Evolutionary conservation across 2,113 vertebrate species (phyloP).

Genomic region (Brachionichthys hirsutus): DNA sequence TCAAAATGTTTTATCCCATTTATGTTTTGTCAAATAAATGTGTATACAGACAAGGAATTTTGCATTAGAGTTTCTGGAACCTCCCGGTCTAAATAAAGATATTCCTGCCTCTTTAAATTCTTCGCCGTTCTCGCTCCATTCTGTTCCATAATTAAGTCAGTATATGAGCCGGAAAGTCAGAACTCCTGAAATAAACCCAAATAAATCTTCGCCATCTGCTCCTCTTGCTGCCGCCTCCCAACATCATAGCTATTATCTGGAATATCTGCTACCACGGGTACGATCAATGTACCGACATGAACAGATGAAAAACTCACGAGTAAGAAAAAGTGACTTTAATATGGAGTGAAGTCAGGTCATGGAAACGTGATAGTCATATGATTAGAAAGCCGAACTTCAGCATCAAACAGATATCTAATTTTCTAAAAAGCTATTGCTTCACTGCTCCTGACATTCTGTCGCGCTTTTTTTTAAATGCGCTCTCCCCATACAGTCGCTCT

Average conservation of each 20-base stretch:
- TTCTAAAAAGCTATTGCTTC: too few relatives aligned
- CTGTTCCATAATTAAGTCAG: slow-evolving; percentile 70
- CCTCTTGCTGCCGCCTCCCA: slow-evolving; percentile 22
- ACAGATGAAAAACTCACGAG: neutral
- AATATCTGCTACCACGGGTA: neutral
- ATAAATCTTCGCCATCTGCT: slow-evolving; percentile 72
- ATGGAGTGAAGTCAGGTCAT: too few relatives aligned
- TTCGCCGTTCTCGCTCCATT: slow-evolving; percentile 57
- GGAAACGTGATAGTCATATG: too few relatives aligned
- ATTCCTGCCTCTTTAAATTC: slow-evolving; percentile 57
- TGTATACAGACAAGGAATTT: slow-evolving; percentile 20
- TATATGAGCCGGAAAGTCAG: slow-evolving; percentile 71
- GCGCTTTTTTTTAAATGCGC: neutral
- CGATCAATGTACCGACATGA: slow-evolving; percentile 9
- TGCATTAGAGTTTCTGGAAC: slow-evolving; percentile 38
- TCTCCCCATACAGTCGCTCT: slow-evolving; percentile 1
- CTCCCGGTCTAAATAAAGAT: slow-evolving; percentile 57
- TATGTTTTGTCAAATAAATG: slow-evolving; percentile 27
- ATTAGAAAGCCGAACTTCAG: too few relatives aligned
- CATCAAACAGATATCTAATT: too few relatives aligned
- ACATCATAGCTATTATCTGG: slow-evolving; percentile 23
- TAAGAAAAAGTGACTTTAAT: neutral
- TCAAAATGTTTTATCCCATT: slow-evolving; percentile 28
- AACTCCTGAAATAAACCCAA: slow-evolving; percentile 66
- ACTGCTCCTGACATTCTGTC: too few relatives aligned